Evolutionary conservation across 1,140 invertebrate species (phyloP).

Genomic region (Adelges cooleyi): DNA sequence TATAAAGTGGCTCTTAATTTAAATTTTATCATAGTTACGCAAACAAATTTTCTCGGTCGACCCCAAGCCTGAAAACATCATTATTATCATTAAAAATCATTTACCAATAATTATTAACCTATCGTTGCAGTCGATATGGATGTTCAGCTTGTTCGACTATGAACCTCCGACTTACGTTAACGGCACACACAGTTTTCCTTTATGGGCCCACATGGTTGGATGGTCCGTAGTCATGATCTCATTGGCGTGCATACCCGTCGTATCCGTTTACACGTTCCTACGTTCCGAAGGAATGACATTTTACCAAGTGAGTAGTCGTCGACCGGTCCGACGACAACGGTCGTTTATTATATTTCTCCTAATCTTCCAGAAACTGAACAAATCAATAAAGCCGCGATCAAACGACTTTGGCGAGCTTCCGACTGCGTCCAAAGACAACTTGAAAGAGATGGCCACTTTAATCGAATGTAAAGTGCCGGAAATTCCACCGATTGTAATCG

Average conservation of each 20-base stretch:
- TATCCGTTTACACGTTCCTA: slow-evolving; percentile 59
- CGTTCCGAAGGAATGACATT: slow-evolving; percentile 57
- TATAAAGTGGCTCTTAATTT: too few relatives aligned
- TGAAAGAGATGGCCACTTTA: slow-evolving; percentile 32
- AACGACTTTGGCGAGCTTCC: slow-evolving; percentile 28
- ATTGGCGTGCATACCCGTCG: slow-evolving; percentile 71
- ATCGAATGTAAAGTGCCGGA: slow-evolving; percentile 30
- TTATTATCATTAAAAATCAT: background rate
- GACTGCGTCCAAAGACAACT: slow-evolving; percentile 19
- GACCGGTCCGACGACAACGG: background rate
- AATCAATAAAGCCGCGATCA: slow-evolving; percentile 31
- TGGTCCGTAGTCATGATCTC: slow-evolving; percentile 74
- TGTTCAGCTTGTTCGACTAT: slow-evolving; percentile 77
- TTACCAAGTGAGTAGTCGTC: slow-evolving; percentile 48
- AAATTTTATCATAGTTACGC: too few relatives aligned
- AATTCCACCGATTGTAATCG: slow-evolving; percentile 3
- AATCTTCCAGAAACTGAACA: slow-evolving; percentile 32
- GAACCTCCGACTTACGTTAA: slow-evolving; percentile 66
- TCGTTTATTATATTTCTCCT: background rate
- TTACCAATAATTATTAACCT: slow-evolving; percentile 13
- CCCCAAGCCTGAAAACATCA: background rate
- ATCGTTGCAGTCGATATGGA: slow-evolving; percentile 59
- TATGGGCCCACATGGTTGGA: slow-evolving; percentile 74
- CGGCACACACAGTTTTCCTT: slow-evolving; percentile 63
- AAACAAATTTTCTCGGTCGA: too few relatives aligned